phyloP scores from a whole-genome alignment of 2,797 vertebrate genomes.

The Onychomys arenicola region DNA sequence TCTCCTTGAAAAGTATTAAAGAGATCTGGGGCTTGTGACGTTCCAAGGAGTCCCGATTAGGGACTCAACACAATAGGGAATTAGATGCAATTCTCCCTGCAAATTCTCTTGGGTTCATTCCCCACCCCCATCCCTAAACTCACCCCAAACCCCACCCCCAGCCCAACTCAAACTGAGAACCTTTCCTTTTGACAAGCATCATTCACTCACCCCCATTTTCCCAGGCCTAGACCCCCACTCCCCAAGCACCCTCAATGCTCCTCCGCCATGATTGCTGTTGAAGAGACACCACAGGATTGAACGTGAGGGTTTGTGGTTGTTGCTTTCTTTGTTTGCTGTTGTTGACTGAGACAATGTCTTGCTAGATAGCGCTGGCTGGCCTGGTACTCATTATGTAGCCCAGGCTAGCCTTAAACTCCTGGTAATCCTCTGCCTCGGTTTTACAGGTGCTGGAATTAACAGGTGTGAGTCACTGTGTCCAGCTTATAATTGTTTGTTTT shows the following conservation, averaged over 20 bases:
- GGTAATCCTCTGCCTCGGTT: neutral
- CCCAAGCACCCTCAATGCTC: neutral
- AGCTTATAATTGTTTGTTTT: neutral
- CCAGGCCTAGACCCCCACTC: neutral
- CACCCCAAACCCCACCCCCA: neutral
- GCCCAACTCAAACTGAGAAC: neutral
- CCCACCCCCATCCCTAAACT: neutral
- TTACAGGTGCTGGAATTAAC: neutral
- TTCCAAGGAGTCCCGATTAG: slow-evolving; percentile 43
- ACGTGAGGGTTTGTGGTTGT: neutral
- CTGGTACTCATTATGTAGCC: neutral
- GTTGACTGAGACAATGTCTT: neutral
- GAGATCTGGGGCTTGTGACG: slow-evolving; percentile 24
- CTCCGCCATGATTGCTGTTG: neutral
- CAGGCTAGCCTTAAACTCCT: neutral
- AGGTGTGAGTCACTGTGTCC: neutral
- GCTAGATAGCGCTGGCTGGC: neutral
- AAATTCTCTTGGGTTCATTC: slow-evolving; percentile 12
- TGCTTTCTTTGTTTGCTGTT: neutral
- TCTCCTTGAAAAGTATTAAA: slow-evolving; percentile 61
- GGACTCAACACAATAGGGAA: slow-evolving; percentile 53
- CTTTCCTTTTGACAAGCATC: neutral
- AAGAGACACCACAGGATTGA: neutral
- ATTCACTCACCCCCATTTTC: neutral
- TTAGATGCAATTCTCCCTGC: slow-evolving; percentile 8